Percentiles rank a stretch among this genome's conserved stretches.
Evolutionary conservation across 1,140 invertebrate genomes (phyloP).

Genomic region (Catajapyx aquilonaris): DNA sequence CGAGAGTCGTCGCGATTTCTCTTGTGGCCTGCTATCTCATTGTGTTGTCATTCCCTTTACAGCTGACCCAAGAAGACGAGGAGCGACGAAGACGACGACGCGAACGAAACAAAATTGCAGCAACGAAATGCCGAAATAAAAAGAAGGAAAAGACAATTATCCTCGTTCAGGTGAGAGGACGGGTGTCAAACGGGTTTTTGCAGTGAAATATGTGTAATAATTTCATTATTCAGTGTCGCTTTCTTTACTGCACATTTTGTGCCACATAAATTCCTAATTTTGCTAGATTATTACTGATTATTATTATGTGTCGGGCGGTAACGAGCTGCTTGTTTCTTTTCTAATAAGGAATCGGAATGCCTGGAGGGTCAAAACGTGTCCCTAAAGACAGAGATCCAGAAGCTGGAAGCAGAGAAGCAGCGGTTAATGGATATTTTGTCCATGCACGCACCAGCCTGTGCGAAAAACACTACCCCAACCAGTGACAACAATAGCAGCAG

Average conservation of each 20-base stretch:
- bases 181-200: no score
- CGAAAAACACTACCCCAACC: conserved; percentile 21
- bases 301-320: no score
- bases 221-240: no score
- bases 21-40: neutral
- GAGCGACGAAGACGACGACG: conserved; percentile 56
- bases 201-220: no score
- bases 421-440: conserved; percentile 49
- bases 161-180: conserved; percentile 36
- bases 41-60: conserved; percentile 15
- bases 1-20: conserved; percentile 1
- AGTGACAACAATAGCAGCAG: no score
- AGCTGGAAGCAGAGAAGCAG: conserved; percentile 45
- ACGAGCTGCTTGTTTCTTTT: conserved; percentile 3
- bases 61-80: conserved; percentile 82
- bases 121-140: conserved; percentile 84
- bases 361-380: conserved; percentile 71
- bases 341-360: conserved; percentile 55
- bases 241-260: no score
- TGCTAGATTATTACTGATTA: no score
- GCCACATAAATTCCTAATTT: no score
- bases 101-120: conserved; percentile 85
- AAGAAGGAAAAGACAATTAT: conserved; percentile 74
- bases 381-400: conserved; percentile 56
- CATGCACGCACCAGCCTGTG: conserved; percentile 41